phyloP scores from a whole-genome alignment of 2,888 invertebrate genomes.

The Ischnura elegans region DNA sequence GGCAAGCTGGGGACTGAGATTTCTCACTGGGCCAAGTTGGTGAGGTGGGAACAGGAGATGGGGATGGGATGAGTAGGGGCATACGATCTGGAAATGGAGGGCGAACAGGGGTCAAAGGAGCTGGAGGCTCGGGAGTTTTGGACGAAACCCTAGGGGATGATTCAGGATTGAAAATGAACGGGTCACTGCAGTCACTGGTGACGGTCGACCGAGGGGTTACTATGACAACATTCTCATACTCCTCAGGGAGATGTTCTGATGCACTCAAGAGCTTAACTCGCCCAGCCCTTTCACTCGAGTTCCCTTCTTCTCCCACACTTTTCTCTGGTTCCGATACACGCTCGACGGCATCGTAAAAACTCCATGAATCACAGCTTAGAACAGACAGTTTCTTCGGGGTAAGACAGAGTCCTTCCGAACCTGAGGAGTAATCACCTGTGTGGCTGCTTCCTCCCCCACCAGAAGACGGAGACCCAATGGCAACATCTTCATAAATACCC shows the following conservation, averaged over 20 bases:
- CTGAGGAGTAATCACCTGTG: slow-evolving; percentile 73
- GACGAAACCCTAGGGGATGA: neutral
- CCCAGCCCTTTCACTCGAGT: neutral
- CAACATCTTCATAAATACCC: slow-evolving; percentile 72
- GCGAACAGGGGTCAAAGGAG: slow-evolving; percentile 11
- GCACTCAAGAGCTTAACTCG: slow-evolving; percentile 33
- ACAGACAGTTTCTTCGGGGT: slow-evolving; percentile 72
- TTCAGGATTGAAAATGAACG: neutral
- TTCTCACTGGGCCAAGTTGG: slow-evolving; percentile 79
- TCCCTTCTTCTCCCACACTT: neutral
- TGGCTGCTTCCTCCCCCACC: slow-evolving; percentile 74
- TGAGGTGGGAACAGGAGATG: slow-evolving; percentile 74
- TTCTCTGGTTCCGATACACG: neutral
- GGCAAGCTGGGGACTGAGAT: slow-evolving; percentile 75
- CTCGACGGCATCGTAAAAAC: slow-evolving; percentile 78
- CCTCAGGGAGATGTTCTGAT: slow-evolving; percentile 5
- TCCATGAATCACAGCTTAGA: slow-evolving; percentile 80
- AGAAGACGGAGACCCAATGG: slow-evolving; percentile 69
- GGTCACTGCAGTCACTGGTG: slow-evolving; percentile 32
- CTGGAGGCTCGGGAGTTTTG: slow-evolving; percentile 2
- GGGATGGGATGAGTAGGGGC: slow-evolving; percentile 70
- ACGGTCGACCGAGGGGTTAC: slow-evolving; percentile 2
- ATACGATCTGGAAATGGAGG: slow-evolving; percentile 48
- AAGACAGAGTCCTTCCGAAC: slow-evolving; percentile 73
- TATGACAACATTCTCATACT: slow-evolving; percentile 63